Evolutionary conservation across 2,888 invertebrate genomes (phyloP), one percentile per base, ranked within the genome.

Genomic region (Ornithoptera alexandrae): DNA sequence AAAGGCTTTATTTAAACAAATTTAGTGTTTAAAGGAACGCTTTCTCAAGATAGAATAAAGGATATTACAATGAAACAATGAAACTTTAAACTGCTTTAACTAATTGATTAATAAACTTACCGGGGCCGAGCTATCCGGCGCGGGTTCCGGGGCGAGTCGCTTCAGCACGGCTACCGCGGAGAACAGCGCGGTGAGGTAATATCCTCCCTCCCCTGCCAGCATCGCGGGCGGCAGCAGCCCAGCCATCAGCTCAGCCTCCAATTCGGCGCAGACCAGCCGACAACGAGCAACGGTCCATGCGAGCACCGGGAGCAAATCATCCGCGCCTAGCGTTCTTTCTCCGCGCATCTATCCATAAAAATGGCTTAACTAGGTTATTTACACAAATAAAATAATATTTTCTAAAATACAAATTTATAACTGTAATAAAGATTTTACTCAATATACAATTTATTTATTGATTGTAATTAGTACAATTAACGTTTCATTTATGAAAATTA

Each of bases 221-320:
- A 98, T 89, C 0, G 98, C 97, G 1, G 97, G 97, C 71, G 98
- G 98, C 53, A 99, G 92, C 57, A 99, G 93, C 3, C 96, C 98
- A 93, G 98, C 98, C 98, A 99, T 99, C 84, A 98, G 97, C 83
- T 98, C 98, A 0, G 98, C 98, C 85, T 99, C 98, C 70, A 98
- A 95, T 90, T 99, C 98, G 0, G 98, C 98, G 46, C 97, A 96
- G 10, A 98, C 96, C 78, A 98, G 95, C 53, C 97, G 96, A 76
- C 97, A 97, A 73, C 97, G 96, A 1, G 98, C 97, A 75, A 99
- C 93, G 15, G 98, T 96, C 95, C 97, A 98, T 68, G 98, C 97
- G 64, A 99, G 94, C 69, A 98, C 95, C 0, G 98, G 98, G 68
- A 99, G 94, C 74, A 98, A 96, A 81, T 98, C 98, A 85, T 97